Evolutionary conservation across 2,888 invertebrate species (phyloP), one percentile per base, ranked within the genome.

Genomic region (Epiperipatus broadwayi): DNA sequence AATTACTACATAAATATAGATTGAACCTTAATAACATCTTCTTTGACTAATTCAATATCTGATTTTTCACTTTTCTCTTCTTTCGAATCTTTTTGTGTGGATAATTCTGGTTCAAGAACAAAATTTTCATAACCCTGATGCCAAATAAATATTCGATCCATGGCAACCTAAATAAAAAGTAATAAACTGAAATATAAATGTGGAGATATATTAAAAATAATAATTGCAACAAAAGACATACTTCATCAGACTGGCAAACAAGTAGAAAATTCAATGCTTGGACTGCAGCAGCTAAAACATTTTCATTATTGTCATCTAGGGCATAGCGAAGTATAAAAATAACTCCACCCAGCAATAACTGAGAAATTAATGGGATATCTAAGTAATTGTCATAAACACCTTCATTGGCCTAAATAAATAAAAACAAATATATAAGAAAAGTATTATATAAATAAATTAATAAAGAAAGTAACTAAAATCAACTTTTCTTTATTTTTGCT

Each of bases 1-100:
- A n/a, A n/a, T n/a, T n/a, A n/a, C n/a, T n/a, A n/a, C n/a, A n/a
- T n/a, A n/a, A n/a, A n/a, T n/a, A n/a, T n/a, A n/a, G n/a, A n/a
- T n/a, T n/a, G n/a, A n/a, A 56, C 57, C 49, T 51, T 47, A 27
- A 84, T 66, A 3, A 87, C 62, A 64, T 89, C 84, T 21, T 74
- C 68, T 63, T 83, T 80, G 5, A 78, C 74, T 38, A 89, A 59
- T 57, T 87, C 79, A 52, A 77, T 77, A 60, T 91, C 89, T 53
- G 80, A 81, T 46, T 83, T 66, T 41, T 76, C 76, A 38, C 62
- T 64, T 38, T 70, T 68, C 36, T 50, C 52, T 32, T 47, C 14
- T 20, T 35, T 14, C 10, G 12, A 29, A 15, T 32, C 19, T 32
- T 40, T 32, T n/a, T 39, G 22, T 15, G 48, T 47, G 18, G 40